These are phyloP conservation scores for Drosophila testacea DNA, from an alignment of 2,888 invertebrate genomes.

Conservation along the genomic window DNA sequence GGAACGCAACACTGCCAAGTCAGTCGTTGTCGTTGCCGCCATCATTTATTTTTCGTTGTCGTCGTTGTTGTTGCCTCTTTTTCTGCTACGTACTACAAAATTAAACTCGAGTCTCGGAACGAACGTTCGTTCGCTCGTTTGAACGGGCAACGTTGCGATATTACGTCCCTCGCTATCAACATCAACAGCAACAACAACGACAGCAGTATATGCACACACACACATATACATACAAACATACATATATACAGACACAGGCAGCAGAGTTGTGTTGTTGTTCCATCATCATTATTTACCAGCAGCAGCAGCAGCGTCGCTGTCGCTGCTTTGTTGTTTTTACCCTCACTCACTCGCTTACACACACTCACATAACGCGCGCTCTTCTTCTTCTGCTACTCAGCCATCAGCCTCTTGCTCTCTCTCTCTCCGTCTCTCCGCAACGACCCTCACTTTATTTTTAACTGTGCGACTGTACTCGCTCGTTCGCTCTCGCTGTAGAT, in stretches of 20 bases:
- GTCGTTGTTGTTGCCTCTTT: conserved; percentile 59
- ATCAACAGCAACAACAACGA: conserved; percentile 32
- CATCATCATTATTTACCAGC: conserved; percentile 81
- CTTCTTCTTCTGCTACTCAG: conserved; percentile 49
- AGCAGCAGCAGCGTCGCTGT: conserved; percentile 53
- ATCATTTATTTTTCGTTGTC: conserved; percentile 75
- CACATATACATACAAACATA: conserved; percentile 26
- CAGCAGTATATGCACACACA: conserved; percentile 52
- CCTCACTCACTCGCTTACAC: conserved; percentile 57
- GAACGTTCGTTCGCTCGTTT: conserved; percentile 74
- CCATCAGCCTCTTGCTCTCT: conserved; percentile 27
- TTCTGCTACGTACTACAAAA: conserved; percentile 80
- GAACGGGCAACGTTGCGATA: conserved; percentile 79
- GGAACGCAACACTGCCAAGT: conserved; percentile 79
- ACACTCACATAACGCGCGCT: conserved; percentile 13
- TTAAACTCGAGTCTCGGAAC: conserved; percentile 78
- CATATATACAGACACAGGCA: conserved; percentile 25
- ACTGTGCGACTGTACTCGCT: conserved; percentile 83
- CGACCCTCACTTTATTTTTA: conserved; percentile 81
- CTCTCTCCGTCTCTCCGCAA: conserved; percentile 48
- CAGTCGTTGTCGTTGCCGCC: conserved; percentile 74
- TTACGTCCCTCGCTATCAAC: conserved; percentile 77
- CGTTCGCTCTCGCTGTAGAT: conserved; percentile 68
- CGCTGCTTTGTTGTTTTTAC: conserved; percentile 75
- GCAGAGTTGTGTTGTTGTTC: conserved; percentile 66